phyloP scores from a whole-genome alignment of 2,888 invertebrate genomes.

The Philaethria dido region DNA sequence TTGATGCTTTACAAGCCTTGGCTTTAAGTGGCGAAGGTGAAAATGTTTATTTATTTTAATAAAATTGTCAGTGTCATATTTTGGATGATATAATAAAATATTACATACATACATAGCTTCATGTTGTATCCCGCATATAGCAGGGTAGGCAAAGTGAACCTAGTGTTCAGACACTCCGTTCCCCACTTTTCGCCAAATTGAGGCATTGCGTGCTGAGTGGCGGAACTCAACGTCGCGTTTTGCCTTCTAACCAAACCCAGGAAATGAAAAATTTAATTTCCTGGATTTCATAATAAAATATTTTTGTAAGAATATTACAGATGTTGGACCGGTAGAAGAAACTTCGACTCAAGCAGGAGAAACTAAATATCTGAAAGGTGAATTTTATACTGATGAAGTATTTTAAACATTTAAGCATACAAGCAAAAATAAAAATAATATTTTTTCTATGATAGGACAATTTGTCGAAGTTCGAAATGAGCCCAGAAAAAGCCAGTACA shows the following conservation, averaged over 20 bases:
- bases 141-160: no score
- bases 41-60: constrained; percentile 6
- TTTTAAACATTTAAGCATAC: not conserved
- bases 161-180: no score
- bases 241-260: no score
- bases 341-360: constrained; percentile 32
- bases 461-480: constrained; percentile 33
- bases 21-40: constrained; percentile 63
- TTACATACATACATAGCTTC: no score
- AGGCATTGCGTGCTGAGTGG: no score
- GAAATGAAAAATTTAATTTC: no score
- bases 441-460: constrained; percentile 42
- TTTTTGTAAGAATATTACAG: constrained; percentile 8
- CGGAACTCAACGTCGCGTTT: no score
- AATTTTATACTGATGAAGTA: not conserved
- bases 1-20: constrained; percentile 68
- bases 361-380: constrained; percentile 40
- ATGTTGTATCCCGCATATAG: no score
- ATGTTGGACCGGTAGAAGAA: constrained; percentile 21
- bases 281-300: no score
- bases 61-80: not conserved
- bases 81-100: not conserved
- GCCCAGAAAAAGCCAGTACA: constrained; percentile 47
- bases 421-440: no score
- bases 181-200: no score